Conservation (phyloP, 2,113 vertebrate genomes). For the Ardeotis arabs region DNA sequence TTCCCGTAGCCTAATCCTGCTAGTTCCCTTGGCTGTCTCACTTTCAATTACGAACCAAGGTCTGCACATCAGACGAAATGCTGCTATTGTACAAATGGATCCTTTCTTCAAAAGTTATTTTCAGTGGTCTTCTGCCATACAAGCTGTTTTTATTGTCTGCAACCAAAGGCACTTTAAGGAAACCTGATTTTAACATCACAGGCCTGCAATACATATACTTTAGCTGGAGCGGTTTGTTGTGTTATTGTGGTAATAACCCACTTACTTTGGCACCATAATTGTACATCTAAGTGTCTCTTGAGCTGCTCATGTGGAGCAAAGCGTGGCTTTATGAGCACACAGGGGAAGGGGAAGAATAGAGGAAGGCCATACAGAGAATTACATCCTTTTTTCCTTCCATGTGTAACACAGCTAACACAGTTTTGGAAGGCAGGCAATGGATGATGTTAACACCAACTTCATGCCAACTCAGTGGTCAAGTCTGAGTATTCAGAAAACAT, state of each 20-base stretch:
- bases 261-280: slow-evolving; percentile 5
- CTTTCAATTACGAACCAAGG: slow-evolving; percentile 32
- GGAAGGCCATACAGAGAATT: neutral
- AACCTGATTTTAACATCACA: slow-evolving; percentile 20
- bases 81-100: slow-evolving; percentile 11
- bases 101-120: slow-evolving; percentile 21
- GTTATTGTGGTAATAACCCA: neutral
- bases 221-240: neutral
- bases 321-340: neutral
- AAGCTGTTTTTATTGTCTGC: slow-evolving; percentile 5
- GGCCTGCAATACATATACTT: neutral
- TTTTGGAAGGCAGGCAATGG: neutral
- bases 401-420: neutral
- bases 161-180: neutral
- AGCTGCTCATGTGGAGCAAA: neutral
- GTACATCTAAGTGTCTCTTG: neutral
- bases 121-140: neutral
- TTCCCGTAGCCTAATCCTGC: slow-evolving; percentile 9
- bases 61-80: slow-evolving; percentile 7
- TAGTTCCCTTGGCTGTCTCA: slow-evolving; percentile 17
- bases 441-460: neutral
- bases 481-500: neutral
- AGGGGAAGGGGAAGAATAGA: neutral
- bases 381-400: neutral
- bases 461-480: neutral